These are phyloP conservation scores for Trichonephila inaurata DNA, from an alignment of 1,140 invertebrate species.

Conservation along the genomic window DNA sequence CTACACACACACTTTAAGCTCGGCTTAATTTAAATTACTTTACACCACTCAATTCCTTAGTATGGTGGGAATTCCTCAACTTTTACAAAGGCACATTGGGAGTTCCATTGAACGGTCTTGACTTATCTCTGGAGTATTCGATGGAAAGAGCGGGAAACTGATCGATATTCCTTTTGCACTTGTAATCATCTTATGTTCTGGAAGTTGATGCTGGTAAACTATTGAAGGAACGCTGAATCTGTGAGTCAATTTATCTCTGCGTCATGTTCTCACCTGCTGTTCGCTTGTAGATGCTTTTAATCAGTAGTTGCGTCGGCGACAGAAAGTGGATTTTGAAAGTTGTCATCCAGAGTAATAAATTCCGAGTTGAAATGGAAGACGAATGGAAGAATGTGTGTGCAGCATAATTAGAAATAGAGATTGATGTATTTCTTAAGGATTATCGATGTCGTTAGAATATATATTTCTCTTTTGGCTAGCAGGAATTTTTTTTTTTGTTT, in stretches of 20 bases:
- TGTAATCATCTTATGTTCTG: conserved; percentile 6
- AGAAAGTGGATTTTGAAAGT: neutral
- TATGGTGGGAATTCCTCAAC: neutral
- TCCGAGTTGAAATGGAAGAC: neutral
- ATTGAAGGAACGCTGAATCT: neutral
- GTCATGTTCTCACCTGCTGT: neutral
- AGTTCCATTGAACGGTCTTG: neutral
- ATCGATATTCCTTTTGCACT: conserved; percentile 30
- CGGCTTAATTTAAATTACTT: neutral
- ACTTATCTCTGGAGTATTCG: conserved; percentile 11
- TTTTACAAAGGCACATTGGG: neutral
- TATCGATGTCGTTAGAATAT: too few species aligned
- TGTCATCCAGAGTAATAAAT: neutral
- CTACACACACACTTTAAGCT: neutral
- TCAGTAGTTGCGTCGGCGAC: neutral
- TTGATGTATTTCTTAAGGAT: too few species aligned
- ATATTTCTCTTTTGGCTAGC: too few species aligned
- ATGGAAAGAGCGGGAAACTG: neutral
- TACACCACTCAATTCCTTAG: neutral
- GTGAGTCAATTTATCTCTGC: conserved; percentile 19
- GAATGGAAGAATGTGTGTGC: neutral
- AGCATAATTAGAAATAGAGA: too few species aligned
- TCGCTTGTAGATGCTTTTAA: neutral
- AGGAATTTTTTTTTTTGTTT: too few species aligned
- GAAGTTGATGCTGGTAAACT: neutral